Base-by-base conservation (phyloP, 2,888 invertebrate genomes). In the Amiota mariae region DNA sequence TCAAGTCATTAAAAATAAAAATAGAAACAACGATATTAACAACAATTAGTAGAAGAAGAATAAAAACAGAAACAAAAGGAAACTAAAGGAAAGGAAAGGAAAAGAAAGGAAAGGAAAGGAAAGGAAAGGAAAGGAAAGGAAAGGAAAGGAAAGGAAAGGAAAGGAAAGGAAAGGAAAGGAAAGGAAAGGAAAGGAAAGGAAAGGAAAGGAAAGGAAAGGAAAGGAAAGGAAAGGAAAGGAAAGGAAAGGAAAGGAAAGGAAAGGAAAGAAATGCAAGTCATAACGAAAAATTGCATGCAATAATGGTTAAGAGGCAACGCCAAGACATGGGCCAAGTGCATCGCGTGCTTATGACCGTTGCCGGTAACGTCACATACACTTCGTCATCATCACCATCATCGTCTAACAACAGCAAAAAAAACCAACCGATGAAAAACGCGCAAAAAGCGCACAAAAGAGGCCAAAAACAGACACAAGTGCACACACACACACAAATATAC, bases 321-420 rank as follows among this genome's bases (percentile, higher is more conserved):
- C 67, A 54, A 68, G 71, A 72, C 83, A 80, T 82, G 83, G 36
- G 85, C 85, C 85, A 85, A 84, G 83, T 85, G 84, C 85, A 84
- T 84, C 83, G 83, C 83, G 84, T 84, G 83, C 83, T 78, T 77
- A 59, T 64, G 81, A 77, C 76, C 77, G 63, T 24, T 68, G 67
- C 59, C 54, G n/a, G 24, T 64, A 20, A 36, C 13, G 36, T 20
- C 49, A 48, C 48, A 48, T 47, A 36, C 4, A 36, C 6, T 36
- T 36, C 36, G 2, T 36, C 36, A 48, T 12, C 36, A 64, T 73
- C 71, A 73, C 63, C 75, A 36, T 61, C 61, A 61, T 61, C 20
- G 15, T 36, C 61, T 24, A 72, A 74, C 74, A 67, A 48, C 61
- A 49, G 12, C 72, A 64, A 72, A 36, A 72, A 72, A 15, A 48